phyloP scores from a whole-genome alignment of 2,797 vertebrate genomes.

The Pygocentrus nattereri region DNA sequence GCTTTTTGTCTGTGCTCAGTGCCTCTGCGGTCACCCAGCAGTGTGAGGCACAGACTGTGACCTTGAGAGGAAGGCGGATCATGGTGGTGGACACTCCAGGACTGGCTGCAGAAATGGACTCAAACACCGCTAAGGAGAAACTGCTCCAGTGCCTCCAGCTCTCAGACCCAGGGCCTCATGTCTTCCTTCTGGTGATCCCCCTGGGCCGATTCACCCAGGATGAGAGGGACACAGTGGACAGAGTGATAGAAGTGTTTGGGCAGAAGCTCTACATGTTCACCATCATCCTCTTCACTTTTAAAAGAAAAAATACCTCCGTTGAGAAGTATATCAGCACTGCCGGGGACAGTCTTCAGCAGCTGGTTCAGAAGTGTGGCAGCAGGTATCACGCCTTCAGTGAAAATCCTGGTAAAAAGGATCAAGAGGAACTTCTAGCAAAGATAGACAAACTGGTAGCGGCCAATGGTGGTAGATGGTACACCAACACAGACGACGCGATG shows the following conservation, averaged over 20 bases:
- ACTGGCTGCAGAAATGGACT: too few species aligned
- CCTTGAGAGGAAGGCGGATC: background rate
- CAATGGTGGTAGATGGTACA: background rate
- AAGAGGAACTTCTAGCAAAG: slow-evolving; percentile 14
- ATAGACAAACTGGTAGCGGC: slow-evolving; percentile 21
- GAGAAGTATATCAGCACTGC: background rate
- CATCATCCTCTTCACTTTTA: slow-evolving; percentile 21
- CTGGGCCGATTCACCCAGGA: background rate
- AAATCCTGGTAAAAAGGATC: background rate
- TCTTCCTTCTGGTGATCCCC: slow-evolving; percentile 13
- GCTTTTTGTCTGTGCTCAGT: background rate
- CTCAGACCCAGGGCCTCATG: slow-evolving; percentile 21
- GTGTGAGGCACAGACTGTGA: background rate
- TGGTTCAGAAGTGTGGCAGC: slow-evolving; percentile 17
- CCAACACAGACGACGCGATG: too few species aligned
- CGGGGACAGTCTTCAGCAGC: background rate
- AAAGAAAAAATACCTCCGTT: background rate
- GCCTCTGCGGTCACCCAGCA: background rate
- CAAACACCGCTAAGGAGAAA: background rate
- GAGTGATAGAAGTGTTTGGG: background rate
- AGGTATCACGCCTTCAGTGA: slow-evolving; percentile 17
- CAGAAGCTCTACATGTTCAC: background rate
- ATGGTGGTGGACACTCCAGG: slow-evolving; percentile 27
- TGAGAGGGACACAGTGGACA: background rate
- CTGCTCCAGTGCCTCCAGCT: background rate